Percentiles rank a stretch among this genome's conserved stretches.
Evolutionary conservation across 2,888 invertebrate species (phyloP).

Genomic region (Dicyrtoma fusca): DNA sequence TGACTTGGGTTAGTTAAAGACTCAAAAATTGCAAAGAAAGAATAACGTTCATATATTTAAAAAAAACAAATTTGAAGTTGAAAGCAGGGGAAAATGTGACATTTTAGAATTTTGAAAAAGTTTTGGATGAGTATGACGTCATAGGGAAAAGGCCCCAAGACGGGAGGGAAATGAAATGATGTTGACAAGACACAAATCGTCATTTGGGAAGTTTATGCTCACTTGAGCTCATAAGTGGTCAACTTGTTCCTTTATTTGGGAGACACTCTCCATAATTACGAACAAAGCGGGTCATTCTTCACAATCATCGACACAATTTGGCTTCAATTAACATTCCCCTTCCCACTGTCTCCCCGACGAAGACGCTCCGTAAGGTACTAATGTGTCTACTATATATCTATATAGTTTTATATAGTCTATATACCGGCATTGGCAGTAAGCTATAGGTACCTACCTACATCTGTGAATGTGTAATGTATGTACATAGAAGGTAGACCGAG

Average conservation of each 20-base stretch:
- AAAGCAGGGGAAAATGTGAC: background rate
- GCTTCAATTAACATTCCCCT: constrained; percentile 42
- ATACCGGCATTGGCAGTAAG: no score
- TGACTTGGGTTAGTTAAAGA: no score
- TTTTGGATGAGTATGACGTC: background rate
- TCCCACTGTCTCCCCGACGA: constrained; percentile 16
- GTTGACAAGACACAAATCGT: constrained; percentile 33
- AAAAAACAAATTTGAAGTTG: no score
- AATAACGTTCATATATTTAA: no score
- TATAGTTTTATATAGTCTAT: no score
- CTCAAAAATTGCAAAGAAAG: no score
- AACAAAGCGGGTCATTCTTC: constrained; percentile 26
- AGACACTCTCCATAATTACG: background rate
- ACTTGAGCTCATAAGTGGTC: constrained; percentile 30
- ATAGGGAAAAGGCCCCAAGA: background rate
- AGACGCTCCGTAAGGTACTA: no score
- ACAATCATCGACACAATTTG: constrained; percentile 41
- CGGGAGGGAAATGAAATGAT: background rate
- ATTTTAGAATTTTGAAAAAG: no score
- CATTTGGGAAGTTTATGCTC: constrained; percentile 23
- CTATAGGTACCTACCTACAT: no score
- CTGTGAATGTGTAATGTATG: no score
- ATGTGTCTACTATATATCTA: background rate
- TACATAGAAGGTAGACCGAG: no score
- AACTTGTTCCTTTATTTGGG: constrained; percentile 16